Base-by-base conservation (phyloP, 2,797 vertebrate genomes). In the Sitta carolinensis region DNA sequence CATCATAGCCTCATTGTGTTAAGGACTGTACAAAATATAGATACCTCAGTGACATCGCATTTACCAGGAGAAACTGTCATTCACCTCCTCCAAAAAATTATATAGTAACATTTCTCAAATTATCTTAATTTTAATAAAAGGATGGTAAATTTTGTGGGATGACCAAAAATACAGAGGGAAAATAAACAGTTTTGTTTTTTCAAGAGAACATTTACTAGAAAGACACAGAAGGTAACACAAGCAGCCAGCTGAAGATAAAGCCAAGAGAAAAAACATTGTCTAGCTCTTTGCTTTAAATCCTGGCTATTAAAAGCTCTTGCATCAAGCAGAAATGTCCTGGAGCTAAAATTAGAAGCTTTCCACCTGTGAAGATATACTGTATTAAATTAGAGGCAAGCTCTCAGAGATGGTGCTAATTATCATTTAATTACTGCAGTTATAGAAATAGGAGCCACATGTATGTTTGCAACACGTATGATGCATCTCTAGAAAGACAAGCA, bases 261-360 rank as follows among this genome's bases (percentile, higher is more conserved):
- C 17, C 20, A 81, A 84, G 27, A 69, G 11, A 17, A 61, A 94
- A n/a, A 73, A 20, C 8, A 16, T 2, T 54, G 36, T 40, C 47
- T 76, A 32, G 6, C 25, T 72, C 36, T 75, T 67, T 70, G 26
- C 42, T 86, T 81, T n/a, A 93, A 90, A 77, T 50, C 9, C 38
- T 47, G 18, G 42, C 36, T 74, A 87, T 50, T 18, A 68, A 80
- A 91, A 74, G 20, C 36, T 79, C 50, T 72, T 92, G 64, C 25
- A 77, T 48, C 50, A 88, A 75, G 63, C 40, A 91, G 26, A 85
- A 87, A 43, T 58, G 40, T 78, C 59, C 59, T 81, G 29, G 57
- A 91, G 40, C 73, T 89, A 78, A 87, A 84, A 92, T 64, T n/a
- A 88, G 66, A 47, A 85, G 29, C 52, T 58, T 62, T 86, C 76